A percentile compares a stretch with the other conserved stretches of the same genome.
Conservation (phyloP, 2,113 vertebrate genomes). For the Pomatostomus ruficeps region DNA sequence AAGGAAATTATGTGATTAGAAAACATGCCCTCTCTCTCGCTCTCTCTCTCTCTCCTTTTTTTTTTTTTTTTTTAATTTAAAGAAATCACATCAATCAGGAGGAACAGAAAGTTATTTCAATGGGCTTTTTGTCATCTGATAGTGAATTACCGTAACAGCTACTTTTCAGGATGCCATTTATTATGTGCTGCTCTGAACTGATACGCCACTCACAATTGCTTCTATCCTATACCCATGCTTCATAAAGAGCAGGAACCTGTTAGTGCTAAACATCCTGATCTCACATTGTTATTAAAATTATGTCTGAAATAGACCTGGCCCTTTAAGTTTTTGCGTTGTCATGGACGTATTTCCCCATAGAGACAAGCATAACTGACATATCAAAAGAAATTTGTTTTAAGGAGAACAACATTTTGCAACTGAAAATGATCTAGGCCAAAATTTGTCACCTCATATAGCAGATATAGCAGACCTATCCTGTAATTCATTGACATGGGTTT, state of each 20-base stretch:
- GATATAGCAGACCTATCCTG: background rate
- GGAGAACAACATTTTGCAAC: background rate
- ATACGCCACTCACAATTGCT: background rate
- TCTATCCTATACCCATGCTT: background rate
- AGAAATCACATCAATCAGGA: background rate
- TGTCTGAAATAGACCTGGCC: background rate
- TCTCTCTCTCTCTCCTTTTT: fast-evolving
- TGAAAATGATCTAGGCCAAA: background rate
- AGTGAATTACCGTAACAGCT: background rate
- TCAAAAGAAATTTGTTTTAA: background rate
- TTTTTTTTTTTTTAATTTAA: background rate
- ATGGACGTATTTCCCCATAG: background rate
- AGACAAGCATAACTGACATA: background rate
- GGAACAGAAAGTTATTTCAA: background rate
- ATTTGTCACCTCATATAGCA: background rate
- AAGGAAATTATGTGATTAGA: background rate
- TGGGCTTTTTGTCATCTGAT: background rate
- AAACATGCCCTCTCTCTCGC: background rate
- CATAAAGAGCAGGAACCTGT: background rate
- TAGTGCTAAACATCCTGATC: background rate
- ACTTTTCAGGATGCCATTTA: background rate
- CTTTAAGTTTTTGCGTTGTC: background rate
- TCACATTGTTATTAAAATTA: background rate
- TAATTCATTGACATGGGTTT: background rate
- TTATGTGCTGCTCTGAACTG: background rate